phyloP scores from a whole-genome alignment of 2,113 vertebrate genomes.

The Sylvilagus bachmani region DNA sequence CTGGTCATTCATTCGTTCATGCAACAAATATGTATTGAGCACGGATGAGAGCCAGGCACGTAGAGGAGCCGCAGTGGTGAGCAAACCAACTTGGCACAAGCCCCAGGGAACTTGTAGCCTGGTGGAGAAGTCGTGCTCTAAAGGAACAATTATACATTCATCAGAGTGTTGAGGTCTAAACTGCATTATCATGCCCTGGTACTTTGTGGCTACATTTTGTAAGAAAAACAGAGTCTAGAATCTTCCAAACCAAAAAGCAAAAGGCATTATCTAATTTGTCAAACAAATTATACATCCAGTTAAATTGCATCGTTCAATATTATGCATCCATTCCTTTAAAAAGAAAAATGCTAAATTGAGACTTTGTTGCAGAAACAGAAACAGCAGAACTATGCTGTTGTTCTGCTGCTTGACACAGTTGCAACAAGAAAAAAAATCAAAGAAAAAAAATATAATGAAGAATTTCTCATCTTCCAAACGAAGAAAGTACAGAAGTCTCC shows the following conservation, averaged over 20 bases:
- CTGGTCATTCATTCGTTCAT: not conserved
- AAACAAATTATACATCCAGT: not conserved
- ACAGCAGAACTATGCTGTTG: not conserved
- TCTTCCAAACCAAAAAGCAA: not conserved
- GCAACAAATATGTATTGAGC: not conserved
- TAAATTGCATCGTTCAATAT: not conserved
- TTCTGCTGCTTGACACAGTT: not conserved
- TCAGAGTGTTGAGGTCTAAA: not conserved
- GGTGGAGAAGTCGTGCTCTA: not conserved
- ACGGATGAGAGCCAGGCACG: not conserved
- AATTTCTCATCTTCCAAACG: not conserved
- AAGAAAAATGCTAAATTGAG: not conserved
- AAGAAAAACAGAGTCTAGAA: not conserved
- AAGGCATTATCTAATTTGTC: not conserved
- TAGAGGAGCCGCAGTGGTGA: not conserved
- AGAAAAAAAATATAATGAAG: not conserved
- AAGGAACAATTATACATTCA: not conserved
- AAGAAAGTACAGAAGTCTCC: not conserved
- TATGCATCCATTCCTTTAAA: not conserved
- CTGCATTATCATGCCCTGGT: not conserved
- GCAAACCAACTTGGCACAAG: not conserved
- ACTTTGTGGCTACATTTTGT: not conserved
- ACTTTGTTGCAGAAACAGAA: not conserved
- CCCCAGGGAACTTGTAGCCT: too few species aligned
- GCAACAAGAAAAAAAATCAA: not conserved